Evolutionary conservation across 2,113 vertebrate species (phyloP), one percentile per base, ranked within the genome.

Genomic region (Oncorhynchus kisutch): DNA sequence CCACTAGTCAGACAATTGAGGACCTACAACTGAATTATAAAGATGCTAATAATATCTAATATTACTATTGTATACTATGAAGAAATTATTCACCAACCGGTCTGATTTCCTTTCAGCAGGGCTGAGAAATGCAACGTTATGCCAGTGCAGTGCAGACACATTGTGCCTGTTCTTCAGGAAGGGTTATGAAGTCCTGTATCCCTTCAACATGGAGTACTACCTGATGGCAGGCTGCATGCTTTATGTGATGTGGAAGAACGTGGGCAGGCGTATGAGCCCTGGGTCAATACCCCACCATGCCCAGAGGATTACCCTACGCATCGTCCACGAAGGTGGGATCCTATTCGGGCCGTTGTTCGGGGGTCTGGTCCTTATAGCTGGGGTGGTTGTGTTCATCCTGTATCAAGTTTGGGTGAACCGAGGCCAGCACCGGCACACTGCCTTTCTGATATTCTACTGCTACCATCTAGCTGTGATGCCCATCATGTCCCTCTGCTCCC

Each of bases 211-310:
- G 0, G 97, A 98, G 88, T 97, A 90, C 92, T 94, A 94, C 91
- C 94, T 98, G 20, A 76, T 96, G 90, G 94, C 95, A 59, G 92
- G 93, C 3, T 92, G 96, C 0, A 81, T 96, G 92, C 86, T 98
- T 2, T 98, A 96, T 0, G 93, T 98, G 73, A 95, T 98, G 94
- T 98, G 96, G 96, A 96, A 95, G 90, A 98, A 98, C 0, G 94
- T 96, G 62, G 95, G 95, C 4, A 93, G 96, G 39, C 81, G 29
- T 69, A 81, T 90, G 70, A 72, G 70, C 4, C 78, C 81, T 18
- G 78, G 83, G 1, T 0, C 64, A 0, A 78, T 72, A 0, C 0
- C n/a, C 24, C 80, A 72, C 0, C 73, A 71, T 0, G 2, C 78
- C 20, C 86, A 84, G 18, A 85, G 81, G 67, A 90, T 96, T 82